Base-by-base conservation (phyloP, 1,140 invertebrate genomes). In the Cryptotermes secundus region DNA sequence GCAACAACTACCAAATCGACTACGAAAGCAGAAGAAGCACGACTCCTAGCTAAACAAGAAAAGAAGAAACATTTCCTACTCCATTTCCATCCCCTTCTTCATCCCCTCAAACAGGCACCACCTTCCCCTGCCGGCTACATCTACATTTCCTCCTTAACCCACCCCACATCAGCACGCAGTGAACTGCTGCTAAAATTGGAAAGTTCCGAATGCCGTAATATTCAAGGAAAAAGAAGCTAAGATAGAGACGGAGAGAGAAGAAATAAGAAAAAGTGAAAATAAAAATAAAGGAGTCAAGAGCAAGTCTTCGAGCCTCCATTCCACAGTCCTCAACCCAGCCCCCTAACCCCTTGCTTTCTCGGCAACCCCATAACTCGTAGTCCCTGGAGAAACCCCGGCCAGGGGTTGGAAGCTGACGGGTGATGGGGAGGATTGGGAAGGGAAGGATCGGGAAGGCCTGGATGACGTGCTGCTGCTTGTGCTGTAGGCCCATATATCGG, bases 151-250 rank as follows among this genome's bases (percentile, higher is more conserved):
- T 31, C 31, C 80, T 45, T 22, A 81, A n/a, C 59, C 59, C 59
- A n/a, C 59, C 35, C 35, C 34, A 38, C 31, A 26, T 81, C 35
- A 36, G 7, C 35, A 81, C 80, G 19, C 16, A 35, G 19, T 81
- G 31, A 7, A 38, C 83, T 53, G 34, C 59, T 35, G 83, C 83
- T 83, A 83, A 83, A 83, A 83, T 83, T 83, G 83, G 83, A 79
- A 83, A 83, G 83, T 83, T 83, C 83, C 83, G 59, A 83, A 83
- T 83, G 72, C 83, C 83, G 35, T 83, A 83, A 83, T 83, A 83
- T 83, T 83, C 35, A 83, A 16, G 31, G 65, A 59, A 83, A 35
- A 83, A 83, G 83, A 83, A 59, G 45, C 45, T 49, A 49, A 19
- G 45, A 49, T 19, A 49, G 45, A 49, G 10, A 83, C 16, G 42